Conservation (phyloP, 2,888 invertebrate genomes). For the Acanthoscelides obtectus region DNA sequence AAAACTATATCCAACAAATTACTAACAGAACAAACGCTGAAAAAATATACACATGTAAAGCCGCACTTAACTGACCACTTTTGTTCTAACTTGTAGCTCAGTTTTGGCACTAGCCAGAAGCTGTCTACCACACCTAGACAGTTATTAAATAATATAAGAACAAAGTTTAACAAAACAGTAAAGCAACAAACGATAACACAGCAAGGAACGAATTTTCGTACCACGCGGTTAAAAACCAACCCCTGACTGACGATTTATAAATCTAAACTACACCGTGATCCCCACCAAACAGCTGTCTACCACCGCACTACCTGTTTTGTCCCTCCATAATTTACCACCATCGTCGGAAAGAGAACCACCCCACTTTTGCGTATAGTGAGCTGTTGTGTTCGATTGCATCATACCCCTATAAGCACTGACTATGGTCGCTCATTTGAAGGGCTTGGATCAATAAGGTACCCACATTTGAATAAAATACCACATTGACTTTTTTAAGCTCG, state of each 20-base stretch:
- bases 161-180: not conserved
- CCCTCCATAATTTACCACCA: not conserved
- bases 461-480: too few relatives aligned
- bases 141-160: too few relatives aligned
- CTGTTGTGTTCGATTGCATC: not conserved
- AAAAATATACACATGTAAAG: too few relatives aligned
- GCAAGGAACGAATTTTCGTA: not conserved
- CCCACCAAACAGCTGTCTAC: not conserved
- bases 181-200: not conserved
- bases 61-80: too few relatives aligned
- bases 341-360: not conserved
- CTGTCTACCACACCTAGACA: too few relatives aligned
- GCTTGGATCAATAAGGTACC: too few relatives aligned
- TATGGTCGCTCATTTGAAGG: not conserved
- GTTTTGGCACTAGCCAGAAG: too few relatives aligned
- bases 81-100: too few relatives aligned
- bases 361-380: not conserved
- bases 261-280: not conserved
- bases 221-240: not conserved
- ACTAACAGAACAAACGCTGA: too few relatives aligned
- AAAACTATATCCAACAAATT: too few relatives aligned
- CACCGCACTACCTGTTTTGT: not conserved
- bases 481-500: too few relatives aligned
- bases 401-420: not conserved
- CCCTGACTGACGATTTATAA: not conserved